Evolutionary conservation across 2,888 invertebrate genomes (phyloP).

Genomic region (Drosophila fungiperda): DNA sequence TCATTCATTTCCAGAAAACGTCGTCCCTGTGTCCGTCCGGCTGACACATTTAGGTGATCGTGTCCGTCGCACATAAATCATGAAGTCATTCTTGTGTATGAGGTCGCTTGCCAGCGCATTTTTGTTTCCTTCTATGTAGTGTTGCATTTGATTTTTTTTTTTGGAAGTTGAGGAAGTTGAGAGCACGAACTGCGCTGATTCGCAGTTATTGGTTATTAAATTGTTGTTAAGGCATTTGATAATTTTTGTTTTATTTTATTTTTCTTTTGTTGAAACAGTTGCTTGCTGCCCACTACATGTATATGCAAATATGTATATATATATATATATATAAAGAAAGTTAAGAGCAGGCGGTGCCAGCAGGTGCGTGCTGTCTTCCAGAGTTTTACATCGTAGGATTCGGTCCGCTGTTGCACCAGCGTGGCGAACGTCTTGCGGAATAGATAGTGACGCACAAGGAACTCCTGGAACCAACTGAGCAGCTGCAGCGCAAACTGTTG

Average conservation of each 20-base stretch:
- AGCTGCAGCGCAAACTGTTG: constrained; percentile 96
- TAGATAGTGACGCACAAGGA: constrained; percentile 91
- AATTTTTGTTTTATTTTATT: no score
- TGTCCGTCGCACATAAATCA: constrained; percentile 15
- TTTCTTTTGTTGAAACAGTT: no score
- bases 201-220: no score
- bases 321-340: no score
- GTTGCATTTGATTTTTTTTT: background rate
- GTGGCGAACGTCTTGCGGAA: constrained; percentile 92
- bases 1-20: constrained; percentile 23
- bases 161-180: no score
- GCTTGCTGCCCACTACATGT: no score
- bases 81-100: background rate
- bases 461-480: constrained; percentile 95
- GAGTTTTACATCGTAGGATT: no score
- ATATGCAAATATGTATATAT: no score
- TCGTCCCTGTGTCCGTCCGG: constrained; percentile 23
- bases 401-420: constrained; percentile 88
- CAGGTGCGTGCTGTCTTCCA: no score
- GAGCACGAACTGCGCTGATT: no score
- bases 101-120: constrained; percentile 22
- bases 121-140: constrained; percentile 18
- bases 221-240: no score
- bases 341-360: no score
- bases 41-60: constrained; percentile 30